phyloP scores from a whole-genome alignment of 1,140 invertebrate species.

The Solenopsis fugax region DNA sequence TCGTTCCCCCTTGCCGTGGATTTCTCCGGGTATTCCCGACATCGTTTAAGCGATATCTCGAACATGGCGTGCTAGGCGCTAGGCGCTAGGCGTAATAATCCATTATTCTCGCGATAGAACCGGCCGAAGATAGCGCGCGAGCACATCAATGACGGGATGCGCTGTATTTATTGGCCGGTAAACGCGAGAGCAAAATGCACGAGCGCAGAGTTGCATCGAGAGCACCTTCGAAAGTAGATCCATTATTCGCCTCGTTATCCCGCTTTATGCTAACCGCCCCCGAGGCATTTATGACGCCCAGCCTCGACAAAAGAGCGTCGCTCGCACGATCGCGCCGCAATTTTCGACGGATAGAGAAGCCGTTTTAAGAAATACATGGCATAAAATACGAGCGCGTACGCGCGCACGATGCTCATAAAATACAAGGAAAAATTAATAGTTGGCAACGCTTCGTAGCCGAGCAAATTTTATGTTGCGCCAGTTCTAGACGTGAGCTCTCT shows the following conservation, averaged over 20 bases:
- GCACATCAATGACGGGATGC: not conserved
- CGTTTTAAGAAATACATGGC: constrained; percentile 1
- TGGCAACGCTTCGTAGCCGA: not conserved
- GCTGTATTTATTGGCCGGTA: constrained; percentile 45
- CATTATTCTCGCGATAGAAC: constrained; percentile 45
- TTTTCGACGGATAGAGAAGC: constrained; percentile 31
- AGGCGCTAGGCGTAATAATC: constrained; percentile 45
- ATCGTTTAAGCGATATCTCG: constrained; percentile 22
- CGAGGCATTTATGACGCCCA: constrained; percentile 35
- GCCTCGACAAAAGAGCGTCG: not conserved
- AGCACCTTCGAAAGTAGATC: constrained; percentile 44
- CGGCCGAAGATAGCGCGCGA: constrained; percentile 21
- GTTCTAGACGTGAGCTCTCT: not conserved
- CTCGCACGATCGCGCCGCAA: constrained; percentile 23
- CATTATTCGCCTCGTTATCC: constrained; percentile 69
- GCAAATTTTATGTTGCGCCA: not conserved
- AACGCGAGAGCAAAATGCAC: constrained; percentile 39
- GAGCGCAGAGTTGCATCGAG: constrained; percentile 24
- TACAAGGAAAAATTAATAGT: constrained; percentile 15
- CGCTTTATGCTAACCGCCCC: constrained; percentile 49
- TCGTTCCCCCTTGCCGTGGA: not conserved
- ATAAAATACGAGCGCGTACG: constrained; percentile 23
- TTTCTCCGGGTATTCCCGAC: not conserved
- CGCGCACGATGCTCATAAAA: not conserved
- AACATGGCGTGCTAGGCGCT: not conserved